These are phyloP conservation scores for Rhinolophus ferrumequinum DNA, from an alignment of 2,113 vertebrate species.

Conservation along the genomic window DNA sequence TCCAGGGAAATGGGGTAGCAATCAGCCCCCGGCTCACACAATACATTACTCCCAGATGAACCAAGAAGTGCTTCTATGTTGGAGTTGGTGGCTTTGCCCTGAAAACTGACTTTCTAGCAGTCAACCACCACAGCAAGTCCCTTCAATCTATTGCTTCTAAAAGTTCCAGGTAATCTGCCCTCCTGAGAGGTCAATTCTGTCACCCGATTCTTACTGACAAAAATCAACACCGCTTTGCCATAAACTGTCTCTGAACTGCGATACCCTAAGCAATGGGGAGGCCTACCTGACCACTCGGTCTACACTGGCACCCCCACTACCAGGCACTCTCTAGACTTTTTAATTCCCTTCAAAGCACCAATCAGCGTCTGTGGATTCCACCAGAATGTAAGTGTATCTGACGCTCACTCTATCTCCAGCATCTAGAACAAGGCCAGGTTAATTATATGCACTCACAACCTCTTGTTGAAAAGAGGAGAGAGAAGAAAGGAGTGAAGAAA, in stretches of 20 bases:
- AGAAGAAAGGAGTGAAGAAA: not conserved
- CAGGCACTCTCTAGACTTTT: not conserved
- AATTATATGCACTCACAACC: not conserved
- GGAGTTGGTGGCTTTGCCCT: not conserved
- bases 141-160: not conserved
- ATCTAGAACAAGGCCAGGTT: not conserved
- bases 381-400: rapidly evolving
- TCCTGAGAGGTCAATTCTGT: not conserved
- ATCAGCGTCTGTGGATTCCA: not conserved
- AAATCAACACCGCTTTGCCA: not conserved
- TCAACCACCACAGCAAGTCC: not conserved
- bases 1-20: not conserved
- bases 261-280: not conserved
- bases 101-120: not conserved
- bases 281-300: not conserved
- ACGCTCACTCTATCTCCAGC: not conserved
- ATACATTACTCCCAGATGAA: not conserved
- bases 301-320: not conserved
- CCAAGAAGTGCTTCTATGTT: not conserved
- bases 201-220: not conserved
- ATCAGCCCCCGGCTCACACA: not conserved
- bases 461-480: not conserved
- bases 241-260: not conserved
- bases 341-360: not conserved
- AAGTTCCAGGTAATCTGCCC: not conserved